Evolutionary conservation across 2,888 invertebrate genomes (phyloP).

Genomic region (Poecilus cupreus): DNA sequence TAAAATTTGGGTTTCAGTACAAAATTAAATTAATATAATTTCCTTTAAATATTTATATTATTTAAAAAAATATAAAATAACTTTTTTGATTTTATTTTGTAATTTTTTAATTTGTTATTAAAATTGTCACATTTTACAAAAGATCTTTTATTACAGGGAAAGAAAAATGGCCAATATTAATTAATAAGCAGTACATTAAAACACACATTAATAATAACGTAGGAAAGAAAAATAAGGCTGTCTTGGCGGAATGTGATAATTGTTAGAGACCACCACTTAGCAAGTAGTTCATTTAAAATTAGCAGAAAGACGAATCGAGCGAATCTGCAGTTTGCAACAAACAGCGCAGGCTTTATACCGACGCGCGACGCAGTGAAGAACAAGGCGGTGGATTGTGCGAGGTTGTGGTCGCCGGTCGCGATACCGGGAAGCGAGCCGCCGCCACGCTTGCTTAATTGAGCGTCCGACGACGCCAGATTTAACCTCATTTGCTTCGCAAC

Average conservation of each 20-base stretch:
- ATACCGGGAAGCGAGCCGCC: slow-evolving; percentile 46
- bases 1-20: too few relatives aligned
- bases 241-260: slow-evolving; percentile 22
- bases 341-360: not conserved
- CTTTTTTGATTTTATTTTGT: too few relatives aligned
- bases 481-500: slow-evolving; percentile 59
- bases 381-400: slow-evolving; percentile 49
- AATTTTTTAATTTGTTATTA: too few relatives aligned
- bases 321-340: not conserved
- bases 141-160: slow-evolving; percentile 8
- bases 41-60: too few relatives aligned
- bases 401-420: not conserved
- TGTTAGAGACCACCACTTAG: slow-evolving; percentile 38
- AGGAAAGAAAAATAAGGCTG: not conserved
- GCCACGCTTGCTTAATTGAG: slow-evolving; percentile 55
- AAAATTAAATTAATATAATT: not conserved
- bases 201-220: not conserved
- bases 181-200: slow-evolving; percentile 19
- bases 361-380: slow-evolving; percentile 9
- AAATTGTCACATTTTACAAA: too few relatives aligned
- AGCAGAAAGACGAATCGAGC: slow-evolving; percentile 39
- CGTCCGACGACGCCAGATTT: slow-evolving; percentile 60
- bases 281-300: slow-evolving; percentile 44
- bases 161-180: not conserved
- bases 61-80: too few relatives aligned